Evolutionary conservation across 2,113 vertebrate species (phyloP), one percentile per base, ranked within the genome.

Genomic region (Meriones unguiculatus): DNA sequence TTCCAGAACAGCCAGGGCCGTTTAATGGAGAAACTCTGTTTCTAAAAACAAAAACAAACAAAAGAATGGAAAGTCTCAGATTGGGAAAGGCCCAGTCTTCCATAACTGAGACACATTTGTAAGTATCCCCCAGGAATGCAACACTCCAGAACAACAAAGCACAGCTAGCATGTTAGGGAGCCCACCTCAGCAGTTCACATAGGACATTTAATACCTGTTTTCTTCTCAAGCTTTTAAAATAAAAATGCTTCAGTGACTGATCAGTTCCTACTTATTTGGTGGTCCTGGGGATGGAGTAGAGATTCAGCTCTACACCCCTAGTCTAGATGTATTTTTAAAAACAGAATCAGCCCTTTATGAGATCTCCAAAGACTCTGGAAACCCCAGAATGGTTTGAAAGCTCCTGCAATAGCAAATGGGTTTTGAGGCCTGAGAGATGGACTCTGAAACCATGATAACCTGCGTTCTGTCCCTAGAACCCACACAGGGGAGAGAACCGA

Each of bases 181-280:
- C 59, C 7, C 0, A 4, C 0, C 25, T 76, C 1, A 35, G 35
- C 6, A 10, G 67, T 41, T 76, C 72, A 50, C 0, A 3, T 0
- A 41, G 52, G 5, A 50, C 59, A 64, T 17, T 67, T 69, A 28
- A 46, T 4, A 46, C 69, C 75, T n/a, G 52, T 14, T 38, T 87
- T n/a, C 73, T 17, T 72, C 84, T 54, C 35, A 52, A 17, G 72
- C 38, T 85, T 88, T 67, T 80, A 35, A 57, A 96, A 87, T 62
- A 17, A 17, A 67, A 50, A 30, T 32, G 24, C 10, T 50, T 32
- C 10, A 32, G 38, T 32, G 64, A 32, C 6, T 64, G 84, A 67
- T 3, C 32, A 41, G 9, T 50, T 18, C 13, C 25, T 12, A 32
- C n/a, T 62, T 64, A 11, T 50, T 67, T 50, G 67, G 22, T 59